A percentile compares a stretch with the other conserved stretches of the same genome.
Conservation (phyloP, 2,797 vertebrate species). For the Falco peregrinus region DNA sequence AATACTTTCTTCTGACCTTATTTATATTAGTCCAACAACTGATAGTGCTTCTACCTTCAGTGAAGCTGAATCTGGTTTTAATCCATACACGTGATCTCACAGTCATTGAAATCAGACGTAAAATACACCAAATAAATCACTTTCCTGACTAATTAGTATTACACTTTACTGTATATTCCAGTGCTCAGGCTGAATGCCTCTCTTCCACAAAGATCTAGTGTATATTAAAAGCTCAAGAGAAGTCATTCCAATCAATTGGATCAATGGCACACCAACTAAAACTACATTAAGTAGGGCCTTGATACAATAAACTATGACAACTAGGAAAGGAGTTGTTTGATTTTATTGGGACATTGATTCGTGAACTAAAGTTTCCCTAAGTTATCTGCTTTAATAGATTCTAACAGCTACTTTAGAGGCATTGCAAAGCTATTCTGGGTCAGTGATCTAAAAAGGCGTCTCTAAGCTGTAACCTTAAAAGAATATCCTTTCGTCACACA, state of each 20-base stretch:
- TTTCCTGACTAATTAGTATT: background rate
- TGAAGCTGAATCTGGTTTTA: background rate
- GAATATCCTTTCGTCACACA: background rate
- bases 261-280: slow-evolving; percentile 42
- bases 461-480: background rate
- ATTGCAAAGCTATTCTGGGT: background rate
- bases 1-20: background rate
- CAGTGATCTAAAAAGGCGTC: background rate
- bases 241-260: slow-evolving; percentile 30
- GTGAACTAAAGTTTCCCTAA: slow-evolving; percentile 40
- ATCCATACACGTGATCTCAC: background rate
- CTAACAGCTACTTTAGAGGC: background rate
- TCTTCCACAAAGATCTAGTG: background rate
- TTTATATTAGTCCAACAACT: background rate
- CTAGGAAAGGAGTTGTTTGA: slow-evolving; percentile 22
- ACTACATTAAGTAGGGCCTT: background rate
- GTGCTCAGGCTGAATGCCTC: background rate
- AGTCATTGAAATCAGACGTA: background rate
- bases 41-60: background rate
- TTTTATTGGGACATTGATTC: slow-evolving; percentile 37
- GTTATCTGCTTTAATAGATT: slow-evolving; percentile 7
- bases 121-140: background rate
- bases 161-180: background rate
- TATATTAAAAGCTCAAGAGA: slow-evolving; percentile 13
- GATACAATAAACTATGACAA: slow-evolving; percentile 26